These are phyloP conservation scores for Cryptocheilus praepositus DNA, from an alignment of 2,888 invertebrate species.

Conservation along the genomic window DNA sequence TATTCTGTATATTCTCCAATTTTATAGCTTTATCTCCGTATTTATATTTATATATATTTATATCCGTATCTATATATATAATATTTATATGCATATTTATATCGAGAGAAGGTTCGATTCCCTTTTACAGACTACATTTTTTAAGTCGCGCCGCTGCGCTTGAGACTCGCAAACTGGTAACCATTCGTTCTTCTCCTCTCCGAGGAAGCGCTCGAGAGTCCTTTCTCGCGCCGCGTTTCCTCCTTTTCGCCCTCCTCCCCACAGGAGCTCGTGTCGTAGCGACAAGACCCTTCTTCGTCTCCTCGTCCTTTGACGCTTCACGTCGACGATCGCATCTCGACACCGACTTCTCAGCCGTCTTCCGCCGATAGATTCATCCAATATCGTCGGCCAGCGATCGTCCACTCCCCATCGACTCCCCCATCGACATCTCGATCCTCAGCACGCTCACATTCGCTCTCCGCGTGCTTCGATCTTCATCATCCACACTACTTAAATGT, in stretches of 20 bases:
- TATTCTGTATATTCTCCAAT: slow-evolving; percentile 55
- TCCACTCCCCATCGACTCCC: not conserved
- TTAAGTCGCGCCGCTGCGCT: slow-evolving; percentile 54
- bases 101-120: slow-evolving; percentile 47
- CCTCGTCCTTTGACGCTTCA: slow-evolving; percentile 10
- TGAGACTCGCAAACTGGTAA: slow-evolving; percentile 69
- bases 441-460: slow-evolving; percentile 4
- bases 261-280: too few relatives aligned
- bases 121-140: slow-evolving; percentile 18
- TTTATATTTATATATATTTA: slow-evolving; percentile 51
- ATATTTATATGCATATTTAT: slow-evolving; percentile 65
- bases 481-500: not conserved
- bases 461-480: slow-evolving; percentile 9
- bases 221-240: slow-evolving; percentile 15
- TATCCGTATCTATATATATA: slow-evolving; percentile 54
- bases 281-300: slow-evolving; percentile 11
- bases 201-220: slow-evolving; percentile 11
- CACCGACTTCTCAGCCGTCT: too few relatives aligned
- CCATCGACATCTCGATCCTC: too few relatives aligned
- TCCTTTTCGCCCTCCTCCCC: slow-evolving; percentile 4
- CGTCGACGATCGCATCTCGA: slow-evolving; percentile 2
- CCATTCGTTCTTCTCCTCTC: slow-evolving; percentile 60
- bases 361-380: not conserved
- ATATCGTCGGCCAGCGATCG: not conserved
- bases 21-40: slow-evolving; percentile 57